phyloP scores from a whole-genome alignment of 2,888 invertebrate species.

The Conomelus anceps region DNA sequence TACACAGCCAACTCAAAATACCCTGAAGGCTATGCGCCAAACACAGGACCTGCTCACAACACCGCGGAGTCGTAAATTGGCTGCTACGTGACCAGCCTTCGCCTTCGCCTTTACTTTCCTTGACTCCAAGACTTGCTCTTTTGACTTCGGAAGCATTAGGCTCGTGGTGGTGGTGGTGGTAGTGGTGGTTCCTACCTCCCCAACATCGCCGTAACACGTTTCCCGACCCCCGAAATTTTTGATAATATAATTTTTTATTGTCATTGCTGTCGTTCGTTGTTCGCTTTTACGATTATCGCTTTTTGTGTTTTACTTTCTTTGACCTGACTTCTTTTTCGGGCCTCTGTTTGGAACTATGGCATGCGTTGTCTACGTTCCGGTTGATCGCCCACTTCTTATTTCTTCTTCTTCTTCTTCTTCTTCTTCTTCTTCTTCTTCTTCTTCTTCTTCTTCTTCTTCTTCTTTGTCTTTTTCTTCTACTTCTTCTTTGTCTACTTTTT shows the following conservation, averaged over 20 bases:
- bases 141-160: neutral
- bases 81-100: neutral
- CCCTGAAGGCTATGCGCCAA: neutral
- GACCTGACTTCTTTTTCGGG: neutral
- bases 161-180: neutral
- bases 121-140: too few species aligned
- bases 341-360: neutral
- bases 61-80: neutral
- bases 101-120: too few species aligned
- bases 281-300: neutral
- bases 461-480: too few species aligned
- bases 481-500: too few species aligned
- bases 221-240: neutral
- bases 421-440: too few species aligned
- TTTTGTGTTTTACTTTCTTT: neutral
- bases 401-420: too few species aligned
- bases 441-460: too few species aligned
- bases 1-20: neutral
- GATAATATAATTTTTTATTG: neutral
- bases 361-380: too few species aligned
- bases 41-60: neutral
- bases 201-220: too few species aligned
- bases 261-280: neutral
- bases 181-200: too few species aligned
- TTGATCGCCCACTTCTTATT: too few species aligned